These are phyloP conservation scores for Cephalopachus bancanus DNA, from an alignment of 2,797 vertebrate genomes.

Conservation along the genomic window DNA sequence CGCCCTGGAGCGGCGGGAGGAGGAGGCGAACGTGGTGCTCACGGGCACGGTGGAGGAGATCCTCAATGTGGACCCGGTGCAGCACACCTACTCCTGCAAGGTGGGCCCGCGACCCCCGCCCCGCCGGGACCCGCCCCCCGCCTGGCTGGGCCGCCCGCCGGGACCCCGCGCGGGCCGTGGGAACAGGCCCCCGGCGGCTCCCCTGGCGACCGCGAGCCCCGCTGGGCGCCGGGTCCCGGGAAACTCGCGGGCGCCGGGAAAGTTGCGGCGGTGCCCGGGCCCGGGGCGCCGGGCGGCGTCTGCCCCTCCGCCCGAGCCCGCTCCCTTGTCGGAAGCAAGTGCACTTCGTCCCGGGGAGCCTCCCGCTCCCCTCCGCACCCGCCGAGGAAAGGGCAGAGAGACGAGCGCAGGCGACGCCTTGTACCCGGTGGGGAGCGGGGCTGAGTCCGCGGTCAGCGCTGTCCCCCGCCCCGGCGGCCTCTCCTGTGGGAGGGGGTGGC, in stretches of 20 bases:
- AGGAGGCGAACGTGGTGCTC: conserved; percentile 97
- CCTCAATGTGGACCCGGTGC: conserved; percentile 97
- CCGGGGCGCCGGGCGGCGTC: no score
- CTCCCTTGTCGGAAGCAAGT: conserved; percentile 34
- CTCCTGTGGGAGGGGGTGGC: background rate
- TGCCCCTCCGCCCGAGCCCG: background rate
- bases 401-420: background rate
- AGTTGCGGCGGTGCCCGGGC: conserved; percentile 59
- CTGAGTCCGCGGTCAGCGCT: background rate
- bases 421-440: background rate
- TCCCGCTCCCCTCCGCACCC: background rate
- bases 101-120: conserved; percentile 84
- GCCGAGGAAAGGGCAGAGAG: background rate
- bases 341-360: background rate
- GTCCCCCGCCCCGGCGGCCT: background rate
- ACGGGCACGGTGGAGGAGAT: conserved; percentile 99
- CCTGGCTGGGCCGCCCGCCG: background rate
- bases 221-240: conserved; percentile 57
- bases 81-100: conserved; percentile 99
- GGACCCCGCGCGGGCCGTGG: conserved; percentile 76
- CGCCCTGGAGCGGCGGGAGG: conserved; percentile 95
- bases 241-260: conserved; percentile 70
- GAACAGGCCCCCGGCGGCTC: conserved; percentile 60
- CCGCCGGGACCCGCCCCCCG: conserved; percentile 15
- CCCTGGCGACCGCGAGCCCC: conserved; percentile 71